phyloP scores from a whole-genome alignment of 2,113 vertebrate species.

The Protobothrops flavoviridis region DNA sequence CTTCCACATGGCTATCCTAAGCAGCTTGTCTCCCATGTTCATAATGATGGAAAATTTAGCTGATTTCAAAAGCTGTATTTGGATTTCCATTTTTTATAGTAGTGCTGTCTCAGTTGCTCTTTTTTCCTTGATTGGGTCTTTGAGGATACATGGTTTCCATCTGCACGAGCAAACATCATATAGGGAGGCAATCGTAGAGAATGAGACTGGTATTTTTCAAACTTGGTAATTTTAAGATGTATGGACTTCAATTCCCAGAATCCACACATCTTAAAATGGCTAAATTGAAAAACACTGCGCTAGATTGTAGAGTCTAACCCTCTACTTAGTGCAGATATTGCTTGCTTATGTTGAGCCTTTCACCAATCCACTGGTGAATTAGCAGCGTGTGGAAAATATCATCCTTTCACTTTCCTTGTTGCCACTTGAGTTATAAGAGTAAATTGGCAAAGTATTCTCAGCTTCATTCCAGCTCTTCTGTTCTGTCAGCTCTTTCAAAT shows the following conservation, averaged over 20 bases:
- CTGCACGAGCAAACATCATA: too few relatives aligned
- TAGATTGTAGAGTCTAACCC: not conserved
- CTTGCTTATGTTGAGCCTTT: not conserved
- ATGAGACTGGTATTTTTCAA: too few relatives aligned
- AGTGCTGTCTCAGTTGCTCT: not conserved
- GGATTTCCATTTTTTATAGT: not conserved
- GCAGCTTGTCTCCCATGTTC: not conserved
- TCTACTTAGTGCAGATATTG: not conserved
- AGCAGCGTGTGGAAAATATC: not conserved
- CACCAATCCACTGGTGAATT: not conserved
- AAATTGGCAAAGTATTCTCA: not conserved
- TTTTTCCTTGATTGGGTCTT: not conserved
- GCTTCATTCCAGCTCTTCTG: not conserved
- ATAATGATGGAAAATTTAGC: not conserved
- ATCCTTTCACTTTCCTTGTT: not conserved
- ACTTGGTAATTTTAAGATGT: too few relatives aligned
- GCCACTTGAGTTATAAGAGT: not conserved
- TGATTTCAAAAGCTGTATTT: not conserved
- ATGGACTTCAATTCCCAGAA: too few relatives aligned
- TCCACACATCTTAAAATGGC: too few relatives aligned
- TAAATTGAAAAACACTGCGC: too few relatives aligned
- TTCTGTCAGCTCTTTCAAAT: not conserved
- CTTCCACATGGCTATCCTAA: not conserved
- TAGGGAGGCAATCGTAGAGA: too few relatives aligned
- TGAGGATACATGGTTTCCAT: not conserved